Evolutionary conservation across 2,797 vertebrate species (phyloP), one percentile per base, ranked within the genome.

Genomic region (Garrulus glandarius): DNA sequence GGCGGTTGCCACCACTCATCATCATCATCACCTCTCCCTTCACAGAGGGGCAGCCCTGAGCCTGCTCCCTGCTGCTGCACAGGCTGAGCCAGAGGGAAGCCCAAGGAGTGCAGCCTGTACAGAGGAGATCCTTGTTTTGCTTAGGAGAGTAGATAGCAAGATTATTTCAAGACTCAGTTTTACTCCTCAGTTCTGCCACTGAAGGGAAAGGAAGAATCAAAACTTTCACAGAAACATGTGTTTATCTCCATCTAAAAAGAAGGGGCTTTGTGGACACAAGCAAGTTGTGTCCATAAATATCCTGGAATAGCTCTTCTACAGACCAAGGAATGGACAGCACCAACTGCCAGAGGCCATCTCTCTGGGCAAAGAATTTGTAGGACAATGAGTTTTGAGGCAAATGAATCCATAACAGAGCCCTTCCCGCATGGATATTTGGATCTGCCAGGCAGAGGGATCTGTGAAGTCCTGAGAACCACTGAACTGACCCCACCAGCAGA

Each of bases 381-480:
- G 24, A 49, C 13, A 52, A 50, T 11, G 32, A 34, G 8, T 41
- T 83, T 24, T 34, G 46, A 34, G 39, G 19, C 30, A 68, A 65
- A 65, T 10, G 47, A 83, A 19, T 9, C 41, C 19, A 2, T 53
- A 70, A 49, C 23, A 74, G 43, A 72, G 15, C 26, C 13, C 18
- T 65, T 81, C n/a, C 44, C 15, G 1, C 50, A 8, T 0, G 2
- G 23, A 15, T 55, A 26, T 37, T 27, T 19, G 13, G 21, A 39
- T 46, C 30, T 69, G 15, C 32, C 30, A 36, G 56, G 16, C 8
- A 43, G 49, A 46, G 10, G 30, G 23, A 27, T 5, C 22, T 56
- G 36, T 3, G 2, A 3, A 0, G 15, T 70, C 34, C 41, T 9
- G 24, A 67, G 24, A 71, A 5, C 13, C 26, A 15, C 46, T 22